A percentile compares a stretch with the other conserved stretches of the same genome.
These are phyloP conservation scores for Arctia plantaginis DNA, from an alignment of 2,888 invertebrate species.

Conservation along the genomic window DNA sequence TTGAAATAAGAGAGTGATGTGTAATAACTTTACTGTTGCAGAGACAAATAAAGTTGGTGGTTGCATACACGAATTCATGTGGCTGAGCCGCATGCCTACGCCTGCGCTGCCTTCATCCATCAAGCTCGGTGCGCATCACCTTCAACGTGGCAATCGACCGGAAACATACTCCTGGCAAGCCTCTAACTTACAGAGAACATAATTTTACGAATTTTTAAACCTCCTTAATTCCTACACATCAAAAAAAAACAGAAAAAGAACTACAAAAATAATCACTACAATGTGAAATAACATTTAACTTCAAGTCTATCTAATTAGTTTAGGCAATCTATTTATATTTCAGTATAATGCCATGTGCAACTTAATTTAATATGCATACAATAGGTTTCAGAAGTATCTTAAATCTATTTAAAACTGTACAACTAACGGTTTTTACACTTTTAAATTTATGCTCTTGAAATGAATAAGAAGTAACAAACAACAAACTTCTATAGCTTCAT, in stretches of 20 bases:
- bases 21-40: constrained; percentile 27
- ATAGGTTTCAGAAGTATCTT: constrained; percentile 20
- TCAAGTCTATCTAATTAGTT: constrained; percentile 15
- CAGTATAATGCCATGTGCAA: constrained; percentile 22
- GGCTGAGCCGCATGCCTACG: constrained; percentile 76
- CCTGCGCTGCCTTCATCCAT: constrained; percentile 81
- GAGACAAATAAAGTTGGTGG: constrained; percentile 61
- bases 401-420: constrained; percentile 27
- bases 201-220: constrained; percentile 36
- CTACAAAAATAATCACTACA: background rate
- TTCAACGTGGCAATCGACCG: constrained; percentile 80
- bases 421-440: background rate
- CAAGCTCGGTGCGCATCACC: constrained; percentile 83
- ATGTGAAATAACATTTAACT: constrained; percentile 29
- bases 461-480: constrained; percentile 14
- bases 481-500: constrained; percentile 24
- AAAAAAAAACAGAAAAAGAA: background rate
- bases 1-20: constrained; percentile 42
- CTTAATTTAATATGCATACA: constrained; percentile 24
- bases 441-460: constrained; percentile 16
- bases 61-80: constrained; percentile 73
- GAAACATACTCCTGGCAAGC: constrained; percentile 74
- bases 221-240: background rate
- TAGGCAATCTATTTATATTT: background rate
- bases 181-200: constrained; percentile 58